Conservation (phyloP, 2,797 vertebrate genomes). For the Falco biarmicus region DNA sequence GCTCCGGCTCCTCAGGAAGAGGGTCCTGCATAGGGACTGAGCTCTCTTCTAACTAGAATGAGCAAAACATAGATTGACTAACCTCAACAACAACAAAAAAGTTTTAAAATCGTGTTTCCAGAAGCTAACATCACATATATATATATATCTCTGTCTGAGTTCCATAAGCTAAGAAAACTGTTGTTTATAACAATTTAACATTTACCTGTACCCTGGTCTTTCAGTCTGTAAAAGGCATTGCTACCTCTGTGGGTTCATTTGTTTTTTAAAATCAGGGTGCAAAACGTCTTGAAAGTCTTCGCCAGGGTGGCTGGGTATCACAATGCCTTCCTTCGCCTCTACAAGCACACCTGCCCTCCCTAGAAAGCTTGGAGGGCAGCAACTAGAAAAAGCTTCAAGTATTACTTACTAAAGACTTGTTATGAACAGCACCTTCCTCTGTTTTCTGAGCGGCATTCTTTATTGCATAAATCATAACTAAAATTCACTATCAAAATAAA, state of each 20-base stretch:
- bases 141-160: background rate
- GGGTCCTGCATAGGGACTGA: constrained; percentile 67
- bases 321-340: background rate
- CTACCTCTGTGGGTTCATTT: background rate
- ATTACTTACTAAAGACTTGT: background rate
- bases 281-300: background rate
- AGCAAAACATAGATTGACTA: background rate
- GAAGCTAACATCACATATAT: background rate
- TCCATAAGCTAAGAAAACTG: background rate
- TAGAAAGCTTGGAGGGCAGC: background rate
- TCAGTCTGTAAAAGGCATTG: background rate
- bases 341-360: background rate
- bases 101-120: background rate
- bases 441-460: background rate
- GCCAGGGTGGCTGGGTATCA: background rate
- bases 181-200: background rate
- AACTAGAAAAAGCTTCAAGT: background rate
- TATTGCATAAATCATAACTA: background rate
- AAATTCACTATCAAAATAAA: background rate
- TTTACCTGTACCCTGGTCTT: background rate
- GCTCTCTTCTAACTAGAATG: background rate
- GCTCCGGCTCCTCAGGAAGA: constrained; percentile 82
- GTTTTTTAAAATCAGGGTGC: background rate
- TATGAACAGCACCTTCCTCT: background rate
- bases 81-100: background rate